A percentile compares a stretch with the other conserved stretches of the same genome.
Evolutionary conservation across 2,113 vertebrate species (phyloP).

Genomic region (Antechinus stuartii): DNA sequence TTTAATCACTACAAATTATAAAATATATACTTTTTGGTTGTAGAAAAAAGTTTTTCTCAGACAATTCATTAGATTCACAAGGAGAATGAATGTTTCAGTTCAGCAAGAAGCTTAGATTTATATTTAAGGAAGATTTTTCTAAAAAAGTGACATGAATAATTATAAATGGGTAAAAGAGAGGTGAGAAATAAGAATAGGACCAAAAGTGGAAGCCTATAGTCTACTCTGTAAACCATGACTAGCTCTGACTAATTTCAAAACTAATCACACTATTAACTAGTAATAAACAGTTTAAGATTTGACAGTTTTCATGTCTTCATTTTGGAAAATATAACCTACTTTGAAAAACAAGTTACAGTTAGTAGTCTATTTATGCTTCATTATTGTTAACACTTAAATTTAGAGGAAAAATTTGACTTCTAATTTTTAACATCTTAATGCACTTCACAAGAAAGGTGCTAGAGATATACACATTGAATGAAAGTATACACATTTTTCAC

Average conservation of each 20-base stretch:
- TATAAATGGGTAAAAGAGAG: not conserved
- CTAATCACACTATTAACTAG: not conserved
- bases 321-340: not conserved
- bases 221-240: not conserved
- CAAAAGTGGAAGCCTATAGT: not conserved
- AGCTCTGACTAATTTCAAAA: not conserved
- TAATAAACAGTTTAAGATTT: not conserved
- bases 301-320: not conserved
- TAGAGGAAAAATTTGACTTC: not conserved
- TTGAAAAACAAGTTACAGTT: not conserved
- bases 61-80: not conserved
- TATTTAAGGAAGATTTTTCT: not conserved
- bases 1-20: no score
- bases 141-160: not conserved
- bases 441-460: not conserved
- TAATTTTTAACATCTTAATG: not conserved
- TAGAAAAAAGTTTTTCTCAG: not conserved
- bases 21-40: no score
- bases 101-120: not conserved
- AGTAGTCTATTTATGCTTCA: not conserved
- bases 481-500: not conserved
- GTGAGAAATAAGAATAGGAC: not conserved
- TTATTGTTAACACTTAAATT: not conserved
- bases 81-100: not conserved
- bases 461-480: not conserved